Evolutionary conservation across 2,113 vertebrate genomes (phyloP), one percentile per base, ranked within the genome.

Genomic region (Elephas maximus): DNA sequence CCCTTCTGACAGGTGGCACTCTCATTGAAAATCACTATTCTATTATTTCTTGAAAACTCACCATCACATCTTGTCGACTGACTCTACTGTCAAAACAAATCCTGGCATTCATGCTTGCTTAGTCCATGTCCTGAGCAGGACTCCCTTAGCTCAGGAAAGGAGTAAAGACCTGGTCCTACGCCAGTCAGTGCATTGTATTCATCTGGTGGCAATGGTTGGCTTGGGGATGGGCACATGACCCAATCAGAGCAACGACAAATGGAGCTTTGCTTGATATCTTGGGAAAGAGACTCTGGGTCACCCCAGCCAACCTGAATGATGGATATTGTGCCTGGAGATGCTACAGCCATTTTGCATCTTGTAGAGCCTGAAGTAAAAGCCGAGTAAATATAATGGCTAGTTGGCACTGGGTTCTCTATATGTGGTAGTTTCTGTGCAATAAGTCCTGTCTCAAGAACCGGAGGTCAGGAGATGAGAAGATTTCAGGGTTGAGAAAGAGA

Each of bases 11-110:
- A 37, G 41, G 20, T n/a, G 60, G 62, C 53, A 30, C 48, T 33
- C 11, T 10, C n/a, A 30, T 15, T 77, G 87, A 86, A 86, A 82
- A 90, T 87, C 60, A 86, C 51, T 37, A 41, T 60, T 87, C 87
- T 90, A 4, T 71, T 65, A 63, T 79, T 53, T 71, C 69, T 85
- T 53, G 84, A 45, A 88, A 92, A 65, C 45, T 83, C 71, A 53
- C 41, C 74, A 41, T 92, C 62, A 77, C 69, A 24, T 67, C 63
- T 71, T 57, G 23, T 73, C 26, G 37, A 37, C 37, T 37, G 41
- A 63, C 53, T 79, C 23, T 41, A 6, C 84, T 85, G 93, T 89
- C 63, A 79, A n/a, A 85, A 92, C 53, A 85, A 89, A 74, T 88
- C 37, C 74, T 45, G 33, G 28, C 41, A 5, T 71, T 90, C 24